These are phyloP conservation scores for Amblyopsis rosae DNA, from an alignment of 2,113 vertebrate species.

Conservation along the genomic window DNA sequence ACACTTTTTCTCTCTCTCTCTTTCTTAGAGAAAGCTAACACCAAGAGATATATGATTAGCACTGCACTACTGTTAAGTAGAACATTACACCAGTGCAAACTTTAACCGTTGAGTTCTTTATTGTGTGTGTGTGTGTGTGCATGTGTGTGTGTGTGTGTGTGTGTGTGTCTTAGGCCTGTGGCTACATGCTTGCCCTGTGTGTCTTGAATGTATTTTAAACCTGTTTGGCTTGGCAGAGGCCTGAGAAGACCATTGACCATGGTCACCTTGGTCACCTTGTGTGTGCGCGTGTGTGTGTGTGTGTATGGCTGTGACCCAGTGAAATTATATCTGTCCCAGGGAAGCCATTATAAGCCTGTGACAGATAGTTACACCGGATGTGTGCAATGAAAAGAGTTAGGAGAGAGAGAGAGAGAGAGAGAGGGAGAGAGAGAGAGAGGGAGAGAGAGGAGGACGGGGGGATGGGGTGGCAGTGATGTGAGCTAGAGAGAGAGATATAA, in stretches of 20 bases:
- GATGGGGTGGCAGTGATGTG: background rate
- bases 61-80: constrained; percentile 27
- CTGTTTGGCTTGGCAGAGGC: constrained; percentile 12
- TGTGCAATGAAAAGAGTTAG: constrained; percentile 6
- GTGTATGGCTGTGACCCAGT: constrained; percentile 2
- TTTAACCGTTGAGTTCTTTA: background rate
- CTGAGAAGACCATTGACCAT: background rate
- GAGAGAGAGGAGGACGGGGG: background rate
- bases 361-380: constrained; percentile 7
- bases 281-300: constrained; percentile 7
- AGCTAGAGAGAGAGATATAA: background rate
- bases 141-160: constrained; percentile 16
- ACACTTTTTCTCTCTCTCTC: background rate
- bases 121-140: background rate
- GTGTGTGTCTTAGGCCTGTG: background rate
- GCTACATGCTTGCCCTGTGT: constrained; percentile 9
- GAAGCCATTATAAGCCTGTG: constrained; percentile 9
- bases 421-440: background rate
- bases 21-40: constrained; percentile 12
- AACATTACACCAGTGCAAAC: background rate
- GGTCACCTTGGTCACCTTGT: constrained; percentile 2
- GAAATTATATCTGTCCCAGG: background rate
- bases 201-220: constrained; percentile 4
- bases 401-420: background rate
- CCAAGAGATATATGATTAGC: constrained; percentile 3